These are phyloP conservation scores for Neosilurus hyrtlii DNA, from an alignment of 2,797 vertebrate genomes.

Conservation along the genomic window DNA sequence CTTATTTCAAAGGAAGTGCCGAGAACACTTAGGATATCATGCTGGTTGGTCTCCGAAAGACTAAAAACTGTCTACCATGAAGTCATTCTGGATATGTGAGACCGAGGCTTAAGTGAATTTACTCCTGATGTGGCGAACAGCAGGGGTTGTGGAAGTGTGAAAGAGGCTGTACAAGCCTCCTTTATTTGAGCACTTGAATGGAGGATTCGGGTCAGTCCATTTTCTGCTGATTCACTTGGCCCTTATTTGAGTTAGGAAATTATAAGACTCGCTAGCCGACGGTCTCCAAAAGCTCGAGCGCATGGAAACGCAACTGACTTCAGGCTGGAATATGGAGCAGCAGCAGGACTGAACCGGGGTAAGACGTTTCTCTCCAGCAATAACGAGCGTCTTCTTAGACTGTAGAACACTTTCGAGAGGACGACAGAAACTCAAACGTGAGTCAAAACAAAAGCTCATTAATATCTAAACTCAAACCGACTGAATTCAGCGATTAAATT, in stretches of 20 bases:
- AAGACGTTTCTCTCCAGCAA: slow-evolving; percentile 16
- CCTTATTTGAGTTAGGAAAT: slow-evolving; percentile 65
- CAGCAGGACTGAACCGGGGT: neutral
- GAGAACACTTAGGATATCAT: no score
- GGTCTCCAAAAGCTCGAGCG: slow-evolving; percentile 34
- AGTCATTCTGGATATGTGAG: no score
- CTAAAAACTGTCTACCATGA: no score
- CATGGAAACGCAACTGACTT: neutral
- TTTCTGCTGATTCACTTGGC: slow-evolving; percentile 66
- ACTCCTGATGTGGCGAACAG: neutral
- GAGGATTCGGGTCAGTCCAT: slow-evolving; percentile 60
- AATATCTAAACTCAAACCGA: neutral
- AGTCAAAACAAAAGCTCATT: neutral
- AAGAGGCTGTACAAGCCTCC: neutral
- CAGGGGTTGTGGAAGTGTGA: neutral
- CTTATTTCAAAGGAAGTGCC: no score
- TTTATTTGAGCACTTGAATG: neutral
- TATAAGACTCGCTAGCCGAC: slow-evolving; percentile 62
- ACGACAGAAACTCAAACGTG: neutral
- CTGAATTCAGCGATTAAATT: neutral
- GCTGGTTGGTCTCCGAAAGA: no score
- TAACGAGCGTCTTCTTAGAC: neutral
- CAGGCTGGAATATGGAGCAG: slow-evolving; percentile 6
- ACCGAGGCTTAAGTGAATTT: neutral
- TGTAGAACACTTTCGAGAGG: neutral